These are phyloP conservation scores for Achroia grisella DNA, from an alignment of 1,140 invertebrate genomes.

Conservation along the genomic window DNA sequence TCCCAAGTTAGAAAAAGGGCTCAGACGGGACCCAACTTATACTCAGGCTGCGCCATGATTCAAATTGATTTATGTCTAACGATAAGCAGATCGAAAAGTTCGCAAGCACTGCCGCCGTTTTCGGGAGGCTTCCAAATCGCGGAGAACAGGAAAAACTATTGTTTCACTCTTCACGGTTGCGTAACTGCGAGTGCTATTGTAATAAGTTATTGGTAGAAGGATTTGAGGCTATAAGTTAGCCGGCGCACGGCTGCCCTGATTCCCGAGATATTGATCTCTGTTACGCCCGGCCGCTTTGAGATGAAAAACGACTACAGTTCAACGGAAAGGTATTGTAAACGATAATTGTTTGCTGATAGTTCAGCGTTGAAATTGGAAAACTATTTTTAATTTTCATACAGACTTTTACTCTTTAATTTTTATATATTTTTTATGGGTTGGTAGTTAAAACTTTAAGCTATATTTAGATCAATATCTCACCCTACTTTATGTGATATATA, in stretches of 20 bases:
- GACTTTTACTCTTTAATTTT: too few relatives aligned
- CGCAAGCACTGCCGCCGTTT: constrained; percentile 11
- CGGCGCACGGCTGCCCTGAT: constrained; percentile 45
- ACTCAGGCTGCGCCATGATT: constrained; percentile 34
- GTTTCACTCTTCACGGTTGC: constrained; percentile 23
- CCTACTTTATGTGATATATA: too few relatives aligned
- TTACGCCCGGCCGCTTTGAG: constrained; percentile 23
- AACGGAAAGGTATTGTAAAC: not conserved
- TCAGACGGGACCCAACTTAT: constrained; percentile 44
- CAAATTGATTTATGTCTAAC: constrained; percentile 60
- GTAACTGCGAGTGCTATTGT: constrained; percentile 25
- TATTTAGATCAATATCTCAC: too few relatives aligned
- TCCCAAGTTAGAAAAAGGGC: constrained; percentile 49
- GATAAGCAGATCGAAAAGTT: constrained; percentile 55
- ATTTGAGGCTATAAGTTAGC: constrained; percentile 35
- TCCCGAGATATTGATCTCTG: constrained; percentile 49
- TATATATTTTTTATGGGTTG: too few relatives aligned
- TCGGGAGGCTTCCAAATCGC: constrained; percentile 9
- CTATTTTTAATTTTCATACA: too few relatives aligned
- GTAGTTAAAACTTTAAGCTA: too few relatives aligned
- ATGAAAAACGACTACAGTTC: constrained; percentile 25
- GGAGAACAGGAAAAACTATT: constrained; percentile 25
- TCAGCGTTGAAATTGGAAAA: too few relatives aligned
- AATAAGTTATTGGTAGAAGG: constrained; percentile 42
- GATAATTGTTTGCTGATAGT: too few relatives aligned